Conservation (phyloP, 2,113 vertebrate species). For the Tautogolabrus adspersus region DNA sequence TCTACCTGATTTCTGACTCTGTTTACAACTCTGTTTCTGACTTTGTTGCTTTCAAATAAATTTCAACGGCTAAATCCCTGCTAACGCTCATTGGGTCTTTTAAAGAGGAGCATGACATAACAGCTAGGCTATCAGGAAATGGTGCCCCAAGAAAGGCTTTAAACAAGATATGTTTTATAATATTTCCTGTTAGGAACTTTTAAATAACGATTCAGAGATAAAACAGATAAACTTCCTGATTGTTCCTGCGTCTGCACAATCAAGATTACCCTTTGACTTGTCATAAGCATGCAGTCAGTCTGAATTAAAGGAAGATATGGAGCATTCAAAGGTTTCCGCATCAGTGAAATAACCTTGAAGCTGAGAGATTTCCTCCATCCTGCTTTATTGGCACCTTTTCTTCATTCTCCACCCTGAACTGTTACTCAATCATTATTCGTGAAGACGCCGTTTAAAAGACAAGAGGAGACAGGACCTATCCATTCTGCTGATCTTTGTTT, state of each 20-base stretch:
- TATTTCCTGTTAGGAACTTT: too few species aligned
- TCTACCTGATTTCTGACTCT: too few species aligned
- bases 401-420: not conserved
- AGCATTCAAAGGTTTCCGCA: conserved; percentile 4
- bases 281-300: not conserved
- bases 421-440: conserved; percentile 3
- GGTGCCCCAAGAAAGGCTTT: too few species aligned
- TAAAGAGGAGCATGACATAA: too few species aligned
- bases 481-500: conserved; percentile 34
- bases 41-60: too few species aligned
- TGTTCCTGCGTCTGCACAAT: conserved; percentile 16
- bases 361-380: not conserved
- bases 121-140: too few species aligned
- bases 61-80: too few species aligned
- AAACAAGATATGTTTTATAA: too few species aligned
- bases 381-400: conserved; percentile 15
- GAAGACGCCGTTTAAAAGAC: not conserved
- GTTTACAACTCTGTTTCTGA: too few species aligned
- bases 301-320: conserved; percentile 3
- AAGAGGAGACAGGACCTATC: conserved; percentile 16
- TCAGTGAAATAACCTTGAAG: conserved; percentile 6
- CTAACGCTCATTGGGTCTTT: too few species aligned
- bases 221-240: too few species aligned
- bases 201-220: too few species aligned
- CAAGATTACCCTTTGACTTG: conserved; percentile 32